phyloP scores from a whole-genome alignment of 2,113 vertebrate genomes.

The Neogale vison region DNA sequence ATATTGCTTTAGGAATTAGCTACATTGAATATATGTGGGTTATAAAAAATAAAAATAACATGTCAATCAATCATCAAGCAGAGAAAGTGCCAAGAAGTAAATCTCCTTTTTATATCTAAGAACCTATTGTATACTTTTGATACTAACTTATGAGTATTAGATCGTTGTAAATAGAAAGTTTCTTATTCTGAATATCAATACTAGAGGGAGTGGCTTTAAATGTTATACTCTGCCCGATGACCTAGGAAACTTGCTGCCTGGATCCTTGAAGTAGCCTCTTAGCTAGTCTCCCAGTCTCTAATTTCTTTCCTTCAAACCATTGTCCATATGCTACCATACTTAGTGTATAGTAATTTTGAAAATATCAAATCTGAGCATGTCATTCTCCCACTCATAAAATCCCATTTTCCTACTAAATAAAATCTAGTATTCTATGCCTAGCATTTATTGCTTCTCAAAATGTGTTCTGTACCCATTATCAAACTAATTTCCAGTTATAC shows the following conservation, averaged over 20 bases:
- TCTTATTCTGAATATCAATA: neutral
- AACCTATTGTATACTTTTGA: neutral
- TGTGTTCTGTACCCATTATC: constrained; percentile 1
- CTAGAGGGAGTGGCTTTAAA: neutral
- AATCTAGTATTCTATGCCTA: neutral
- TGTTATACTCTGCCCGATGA: neutral
- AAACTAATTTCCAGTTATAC: neutral
- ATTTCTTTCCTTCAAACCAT: neutral
- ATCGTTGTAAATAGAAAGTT: neutral
- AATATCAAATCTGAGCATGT: neutral
- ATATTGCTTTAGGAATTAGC: neutral
- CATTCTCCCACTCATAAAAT: neutral
- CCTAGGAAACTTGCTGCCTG: neutral
- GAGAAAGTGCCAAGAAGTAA: neutral
- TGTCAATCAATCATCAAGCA: neutral
- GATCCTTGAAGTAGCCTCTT: neutral
- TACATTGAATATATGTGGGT: constrained; percentile 2
- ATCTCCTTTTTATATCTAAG: neutral
- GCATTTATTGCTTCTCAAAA: constrained; percentile 1
- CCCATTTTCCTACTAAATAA: constrained; percentile 6
- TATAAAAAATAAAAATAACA: constrained; percentile 38
- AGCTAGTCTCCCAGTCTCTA: neutral
- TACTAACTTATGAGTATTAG: neutral
- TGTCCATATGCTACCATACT: constrained; percentile 5
- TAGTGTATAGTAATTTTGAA: neutral